These are phyloP conservation scores for Styela plicata DNA, from an alignment of 23 tunicate species.

Conservation along the genomic window DNA sequence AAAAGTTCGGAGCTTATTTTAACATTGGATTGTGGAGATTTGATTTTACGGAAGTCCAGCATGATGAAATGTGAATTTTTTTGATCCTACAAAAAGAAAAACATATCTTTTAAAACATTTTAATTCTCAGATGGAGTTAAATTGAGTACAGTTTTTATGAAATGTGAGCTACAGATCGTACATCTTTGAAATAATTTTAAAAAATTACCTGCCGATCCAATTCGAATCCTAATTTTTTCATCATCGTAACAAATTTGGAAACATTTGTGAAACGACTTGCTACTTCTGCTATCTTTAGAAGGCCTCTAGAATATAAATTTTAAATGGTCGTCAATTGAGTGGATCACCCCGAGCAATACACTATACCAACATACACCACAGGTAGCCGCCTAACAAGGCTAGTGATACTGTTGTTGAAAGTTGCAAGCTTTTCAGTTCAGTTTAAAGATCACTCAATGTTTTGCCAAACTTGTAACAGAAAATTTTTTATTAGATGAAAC, in stretches of 20 bases:
- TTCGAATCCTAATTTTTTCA: conserved; percentile 68
- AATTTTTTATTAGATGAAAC: no score
- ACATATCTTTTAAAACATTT: no score
- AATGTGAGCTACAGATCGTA: neutral
- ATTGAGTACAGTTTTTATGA: no score
- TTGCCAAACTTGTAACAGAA: no score
- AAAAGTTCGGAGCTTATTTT: conserved; percentile 14
- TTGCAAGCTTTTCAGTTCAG: no score
- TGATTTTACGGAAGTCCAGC: conserved; percentile 56
- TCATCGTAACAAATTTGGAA: conserved; percentile 29
- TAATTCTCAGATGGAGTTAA: no score
- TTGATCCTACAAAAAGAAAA: conserved; percentile 30
- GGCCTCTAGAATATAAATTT: conserved; percentile 42
- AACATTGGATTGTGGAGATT: neutral
- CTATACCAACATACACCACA: no score
- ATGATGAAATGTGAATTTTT: conserved; percentile 58
- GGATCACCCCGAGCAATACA: no score
- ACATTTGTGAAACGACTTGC: conserved; percentile 68
- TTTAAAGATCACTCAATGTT: no score
- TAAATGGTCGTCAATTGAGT: no score
- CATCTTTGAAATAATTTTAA: neutral
- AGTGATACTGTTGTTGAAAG: no score
- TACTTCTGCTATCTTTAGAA: conserved; percentile 75
- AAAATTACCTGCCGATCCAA: conserved; percentile 39
- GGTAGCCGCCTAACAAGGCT: no score